Conservation (phyloP, 2,113 vertebrate species). For the Daphoenositta chrysoptera region DNA sequence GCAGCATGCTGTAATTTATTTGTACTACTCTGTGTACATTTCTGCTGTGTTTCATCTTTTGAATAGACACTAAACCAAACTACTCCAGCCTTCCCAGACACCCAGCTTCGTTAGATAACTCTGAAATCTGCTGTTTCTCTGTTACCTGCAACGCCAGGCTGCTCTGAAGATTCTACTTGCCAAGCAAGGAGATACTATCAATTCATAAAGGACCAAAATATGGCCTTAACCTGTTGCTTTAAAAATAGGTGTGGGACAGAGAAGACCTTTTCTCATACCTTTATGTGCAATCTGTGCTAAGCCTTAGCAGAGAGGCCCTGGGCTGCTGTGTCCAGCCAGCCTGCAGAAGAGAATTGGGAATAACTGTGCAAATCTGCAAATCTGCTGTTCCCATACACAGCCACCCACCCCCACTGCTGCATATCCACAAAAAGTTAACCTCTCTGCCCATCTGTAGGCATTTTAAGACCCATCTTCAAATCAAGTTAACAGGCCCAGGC, state of each 20-base stretch:
- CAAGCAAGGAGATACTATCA: neutral
- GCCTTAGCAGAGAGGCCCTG: neutral
- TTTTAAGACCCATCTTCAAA: conserved; percentile 13
- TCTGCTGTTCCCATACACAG: neutral
- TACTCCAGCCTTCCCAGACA: neutral
- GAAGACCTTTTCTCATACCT: neutral
- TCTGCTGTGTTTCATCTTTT: neutral
- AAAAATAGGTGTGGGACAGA: neutral
- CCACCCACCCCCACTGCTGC: neutral
- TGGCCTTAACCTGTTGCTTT: neutral
- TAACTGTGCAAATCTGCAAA: neutral
- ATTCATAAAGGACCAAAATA: neutral
- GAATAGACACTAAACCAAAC: neutral
- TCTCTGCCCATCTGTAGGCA: neutral
- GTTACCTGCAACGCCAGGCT: neutral
- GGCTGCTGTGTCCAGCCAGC: neutral
- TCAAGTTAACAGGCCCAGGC: neutral
- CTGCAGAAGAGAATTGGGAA: neutral
- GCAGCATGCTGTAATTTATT: neutral
- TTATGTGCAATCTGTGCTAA: neutral
- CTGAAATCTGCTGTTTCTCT: neutral
- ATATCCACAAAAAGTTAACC: neutral
- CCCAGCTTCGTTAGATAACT: neutral
- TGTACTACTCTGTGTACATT: neutral
- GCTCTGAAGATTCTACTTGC: neutral